Conservation (phyloP, 2,888 invertebrate genomes). For the Dryobotodes eremita region DNA sequence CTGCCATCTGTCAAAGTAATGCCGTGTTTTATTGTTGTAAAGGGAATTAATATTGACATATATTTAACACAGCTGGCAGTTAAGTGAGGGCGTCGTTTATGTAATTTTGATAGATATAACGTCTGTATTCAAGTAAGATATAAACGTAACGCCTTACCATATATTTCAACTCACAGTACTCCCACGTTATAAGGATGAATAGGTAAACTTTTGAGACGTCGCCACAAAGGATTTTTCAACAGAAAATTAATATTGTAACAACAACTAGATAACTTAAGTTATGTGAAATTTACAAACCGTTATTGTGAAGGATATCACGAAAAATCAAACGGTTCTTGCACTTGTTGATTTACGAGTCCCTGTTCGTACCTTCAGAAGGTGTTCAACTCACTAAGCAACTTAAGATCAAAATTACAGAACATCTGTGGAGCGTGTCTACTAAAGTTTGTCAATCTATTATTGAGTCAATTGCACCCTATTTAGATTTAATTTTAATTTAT, state of each 20-base stretch:
- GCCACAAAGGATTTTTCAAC: neutral
- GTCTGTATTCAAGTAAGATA: neutral
- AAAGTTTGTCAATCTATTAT: too few species aligned
- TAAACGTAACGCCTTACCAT: neutral
- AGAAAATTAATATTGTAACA: neutral
- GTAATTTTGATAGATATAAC: neutral
- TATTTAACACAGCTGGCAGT: too few species aligned
- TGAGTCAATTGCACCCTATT: too few species aligned
- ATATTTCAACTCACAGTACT: too few species aligned
- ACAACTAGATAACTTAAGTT: neutral
- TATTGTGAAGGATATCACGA: neutral
- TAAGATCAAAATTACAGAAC: too few species aligned
- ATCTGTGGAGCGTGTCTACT: too few species aligned
- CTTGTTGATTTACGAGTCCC: neutral
- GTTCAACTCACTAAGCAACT: too few species aligned
- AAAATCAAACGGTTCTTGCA: neutral
- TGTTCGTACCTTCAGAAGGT: too few species aligned
- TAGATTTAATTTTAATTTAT: too few species aligned
- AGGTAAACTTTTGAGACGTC: too few species aligned
- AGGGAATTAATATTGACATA: too few species aligned
- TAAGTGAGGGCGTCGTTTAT: neutral
- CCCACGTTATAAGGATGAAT: neutral
- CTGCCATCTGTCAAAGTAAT: neutral
- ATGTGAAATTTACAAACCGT: neutral
- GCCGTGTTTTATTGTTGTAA: neutral